Base-by-base conservation (phyloP, 2,797 vertebrate genomes). In the Tenualosa ilisha region DNA sequence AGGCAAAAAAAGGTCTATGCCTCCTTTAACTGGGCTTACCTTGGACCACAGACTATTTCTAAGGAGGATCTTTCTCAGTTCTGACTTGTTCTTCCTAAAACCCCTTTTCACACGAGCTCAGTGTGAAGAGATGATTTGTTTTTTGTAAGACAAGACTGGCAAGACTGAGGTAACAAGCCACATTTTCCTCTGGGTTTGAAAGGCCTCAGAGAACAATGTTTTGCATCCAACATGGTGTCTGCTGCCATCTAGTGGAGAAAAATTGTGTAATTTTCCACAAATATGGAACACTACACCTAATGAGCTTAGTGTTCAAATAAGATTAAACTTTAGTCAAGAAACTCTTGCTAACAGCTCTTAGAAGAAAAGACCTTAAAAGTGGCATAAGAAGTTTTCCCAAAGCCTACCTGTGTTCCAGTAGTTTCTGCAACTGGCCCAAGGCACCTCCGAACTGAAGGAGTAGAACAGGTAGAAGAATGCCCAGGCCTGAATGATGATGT, bases 381-480 rank as follows among this genome's bases (percentile, higher is more conserved):
- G 40, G 26, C 26, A 72, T 40, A 3, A 43, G 43, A 20, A 22
- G 37, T 79, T 79, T 79, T 15, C 22, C 72, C 72, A 46, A 79
- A 46, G 43, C 81, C 7, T 88, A 95, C 93, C 91, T 91, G 94
- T 93, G 89, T 94, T 94, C 94, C 93, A 95, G 82, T 17, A 0
- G n/a, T 95, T 94, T 81, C 83, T 90, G 89, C 93, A 95, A 89
- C 89, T 94, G 86, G 94, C 93, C 93, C 93, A 94, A 0, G 93
- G 93, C 56, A 95, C 68, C 81, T 94, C 93, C 20, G 89, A 83
- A 1, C 87, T 93, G 88, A 94, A 94, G 43, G 94, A 94, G 0
- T 91, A 92, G 86, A 95, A 94, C 54, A 95, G 91, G 90, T 95
- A 93, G 86, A 94, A 94, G 89, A 94, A 94, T 6, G 94, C 94